These are phyloP conservation scores for Peromyscus eremicus DNA, from an alignment of 2,797 vertebrate species.

Conservation along the genomic window DNA sequence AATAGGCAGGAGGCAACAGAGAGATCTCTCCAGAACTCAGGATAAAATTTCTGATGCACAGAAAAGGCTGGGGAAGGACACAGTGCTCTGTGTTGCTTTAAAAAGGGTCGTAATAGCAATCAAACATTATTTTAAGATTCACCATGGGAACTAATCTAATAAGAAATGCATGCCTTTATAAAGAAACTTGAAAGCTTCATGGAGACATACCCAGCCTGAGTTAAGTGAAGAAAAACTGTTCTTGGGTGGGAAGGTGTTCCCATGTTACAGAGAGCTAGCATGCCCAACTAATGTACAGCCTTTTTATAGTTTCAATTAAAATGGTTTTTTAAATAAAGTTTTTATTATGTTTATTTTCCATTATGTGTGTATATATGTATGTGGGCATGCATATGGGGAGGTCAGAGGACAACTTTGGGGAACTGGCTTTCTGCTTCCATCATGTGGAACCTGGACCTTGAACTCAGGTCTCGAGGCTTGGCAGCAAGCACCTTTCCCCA, in stretches of 20 bases:
- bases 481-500: background rate
- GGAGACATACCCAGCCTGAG: background rate
- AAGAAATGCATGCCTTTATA: slow-evolving; percentile 14
- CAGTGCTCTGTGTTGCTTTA: background rate
- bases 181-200: background rate
- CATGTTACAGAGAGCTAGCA: rapidly evolving
- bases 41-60: background rate
- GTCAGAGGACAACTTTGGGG: background rate
- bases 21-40: background rate
- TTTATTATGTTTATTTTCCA: background rate
- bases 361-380: background rate
- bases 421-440: background rate
- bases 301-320: slow-evolving; percentile 11
- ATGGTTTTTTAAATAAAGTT: background rate
- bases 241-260: background rate
- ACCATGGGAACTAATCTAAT: slow-evolving; percentile 24
- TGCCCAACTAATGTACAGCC: background rate
- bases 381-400: background rate
- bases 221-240: background rate
- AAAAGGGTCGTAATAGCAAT: background rate
- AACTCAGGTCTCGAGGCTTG: background rate
- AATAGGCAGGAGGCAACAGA: background rate
- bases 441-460: background rate
- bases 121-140: background rate
- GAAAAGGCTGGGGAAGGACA: background rate